These are phyloP conservation scores for Eugnorisma glareosa DNA, from an alignment of 2,888 invertebrate species.

Conservation along the genomic window DNA sequence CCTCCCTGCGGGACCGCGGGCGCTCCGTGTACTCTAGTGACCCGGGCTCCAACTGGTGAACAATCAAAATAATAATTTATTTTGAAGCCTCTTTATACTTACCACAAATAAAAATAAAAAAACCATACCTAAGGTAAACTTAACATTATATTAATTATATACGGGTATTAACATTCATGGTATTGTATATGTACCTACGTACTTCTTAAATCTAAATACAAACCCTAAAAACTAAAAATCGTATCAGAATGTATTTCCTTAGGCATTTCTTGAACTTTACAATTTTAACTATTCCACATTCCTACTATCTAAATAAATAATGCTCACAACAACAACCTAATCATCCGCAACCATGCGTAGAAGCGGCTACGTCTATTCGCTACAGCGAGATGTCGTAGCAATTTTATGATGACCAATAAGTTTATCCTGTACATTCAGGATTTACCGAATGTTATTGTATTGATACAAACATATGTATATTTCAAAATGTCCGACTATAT, in stretches of 20 bases:
- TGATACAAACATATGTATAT: slow-evolving; percentile 47
- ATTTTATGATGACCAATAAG: slow-evolving; percentile 41
- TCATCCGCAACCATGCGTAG: not conserved
- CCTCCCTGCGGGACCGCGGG: slow-evolving; percentile 86
- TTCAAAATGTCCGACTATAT: slow-evolving; percentile 52
- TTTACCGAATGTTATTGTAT: slow-evolving; percentile 43
- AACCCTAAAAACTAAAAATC: not conserved
- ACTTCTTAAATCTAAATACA: not conserved
- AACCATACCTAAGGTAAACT: not conserved
- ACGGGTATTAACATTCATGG: slow-evolving; percentile 1
- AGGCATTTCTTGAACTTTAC: not conserved
- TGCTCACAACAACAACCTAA: not conserved
- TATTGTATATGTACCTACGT: slow-evolving; percentile 3
- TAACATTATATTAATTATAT: not conserved
- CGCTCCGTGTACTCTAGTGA: slow-evolving; percentile 85
- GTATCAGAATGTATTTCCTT: not conserved
- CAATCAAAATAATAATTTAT: slow-evolving; percentile 75
- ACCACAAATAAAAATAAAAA: not conserved
- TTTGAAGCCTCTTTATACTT: slow-evolving; percentile 41
- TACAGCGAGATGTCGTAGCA: slow-evolving; percentile 17
- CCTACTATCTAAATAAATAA: not conserved
- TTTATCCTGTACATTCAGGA: slow-evolving; percentile 22
- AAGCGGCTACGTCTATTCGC: slow-evolving; percentile 11
- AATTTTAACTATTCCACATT: not conserved
- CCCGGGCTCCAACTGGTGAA: slow-evolving; percentile 78